phyloP scores from a whole-genome alignment of 2,888 invertebrate genomes.

The Hyalella azteca region DNA sequence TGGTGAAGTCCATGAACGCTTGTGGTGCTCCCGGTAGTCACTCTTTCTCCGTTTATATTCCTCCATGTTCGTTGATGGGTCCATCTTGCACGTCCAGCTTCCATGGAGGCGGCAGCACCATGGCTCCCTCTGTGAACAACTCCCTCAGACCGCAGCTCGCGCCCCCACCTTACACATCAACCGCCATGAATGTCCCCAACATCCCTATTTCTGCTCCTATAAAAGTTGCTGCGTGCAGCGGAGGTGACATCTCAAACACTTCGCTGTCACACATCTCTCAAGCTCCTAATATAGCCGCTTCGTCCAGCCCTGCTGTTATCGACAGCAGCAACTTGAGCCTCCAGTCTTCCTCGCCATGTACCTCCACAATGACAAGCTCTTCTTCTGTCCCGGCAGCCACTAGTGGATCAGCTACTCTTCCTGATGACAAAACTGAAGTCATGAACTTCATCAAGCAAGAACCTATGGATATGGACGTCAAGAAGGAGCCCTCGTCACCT shows the following conservation, averaged over 20 bases:
- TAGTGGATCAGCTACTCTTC: constrained; percentile 49
- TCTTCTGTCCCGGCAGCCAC: constrained; percentile 45
- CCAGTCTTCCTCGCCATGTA: constrained; percentile 44
- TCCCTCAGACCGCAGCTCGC: constrained; percentile 23
- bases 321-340: constrained; percentile 40
- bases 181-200: constrained; percentile 3
- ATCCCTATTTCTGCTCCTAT: neutral
- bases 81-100: neutral
- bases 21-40: neutral
- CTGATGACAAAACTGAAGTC: constrained; percentile 47
- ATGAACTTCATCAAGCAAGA: constrained; percentile 66
- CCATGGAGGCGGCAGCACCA: constrained; percentile 20
- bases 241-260: neutral
- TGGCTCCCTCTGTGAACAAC: neutral
- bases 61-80: too few relatives aligned
- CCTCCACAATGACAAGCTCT: constrained; percentile 38
- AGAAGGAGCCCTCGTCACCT: constrained; percentile 35
- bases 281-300: constrained; percentile 62
- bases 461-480: constrained; percentile 66
- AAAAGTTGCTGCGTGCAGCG: constrained; percentile 8
- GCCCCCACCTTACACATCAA: constrained; percentile 31
- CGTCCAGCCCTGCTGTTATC: constrained; percentile 43
- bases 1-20: constrained; percentile 9
- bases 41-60: neutral
- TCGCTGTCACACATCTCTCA: constrained; percentile 8